Base-by-base conservation (phyloP, 2,888 invertebrate species). In the Hyppa rectilinea region DNA sequence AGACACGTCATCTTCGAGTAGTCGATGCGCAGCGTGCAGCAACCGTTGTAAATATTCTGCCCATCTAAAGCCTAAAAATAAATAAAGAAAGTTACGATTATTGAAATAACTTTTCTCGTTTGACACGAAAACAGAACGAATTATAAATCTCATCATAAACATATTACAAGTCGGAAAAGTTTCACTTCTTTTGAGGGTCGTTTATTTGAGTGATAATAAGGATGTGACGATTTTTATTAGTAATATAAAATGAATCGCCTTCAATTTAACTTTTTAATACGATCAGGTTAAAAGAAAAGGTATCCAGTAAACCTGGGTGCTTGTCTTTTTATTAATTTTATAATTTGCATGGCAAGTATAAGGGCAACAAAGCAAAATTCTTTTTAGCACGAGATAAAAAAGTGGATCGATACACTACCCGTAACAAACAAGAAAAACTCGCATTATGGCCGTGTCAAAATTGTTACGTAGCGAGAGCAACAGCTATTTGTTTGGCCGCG, bases 31-130 rank as follows among this genome's bases (percentile, higher is more conserved):
- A 99, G 97, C 69, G 99, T 99, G 97, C 99, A 99, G 96, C 99
- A 99, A 75, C 99, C 99, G 95, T 99, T 99, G 97, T 99, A 99
- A 91, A 99, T 99, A 95, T 99, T 99, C 96, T 99, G 99, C 55
- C 99, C 99, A 93, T 99, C 99, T 88, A 99, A 96, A 74, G 99
- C 97, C 97, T 98, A 97, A 4, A 88, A 86, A 91, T 85, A 92
- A 92, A 86, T 56, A 80, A 61, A 71, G 55, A 66, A 70, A 75
- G 77, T 84, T 79, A 67, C 34, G 49, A 75, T 80, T 80, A 87
- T 87, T 85, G 78, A 85, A 83, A 81, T 78, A 87, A 87, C 87
- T 87, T 87, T 87, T 87, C 87, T 87, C 85, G 83, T 87, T 87
- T 85, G 85, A 87, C 87, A 87, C 79, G 83, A 82, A 83, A 85